Base-by-base conservation (phyloP, 92 coral and sea anemone genomes). In the Porites rus region DNA sequence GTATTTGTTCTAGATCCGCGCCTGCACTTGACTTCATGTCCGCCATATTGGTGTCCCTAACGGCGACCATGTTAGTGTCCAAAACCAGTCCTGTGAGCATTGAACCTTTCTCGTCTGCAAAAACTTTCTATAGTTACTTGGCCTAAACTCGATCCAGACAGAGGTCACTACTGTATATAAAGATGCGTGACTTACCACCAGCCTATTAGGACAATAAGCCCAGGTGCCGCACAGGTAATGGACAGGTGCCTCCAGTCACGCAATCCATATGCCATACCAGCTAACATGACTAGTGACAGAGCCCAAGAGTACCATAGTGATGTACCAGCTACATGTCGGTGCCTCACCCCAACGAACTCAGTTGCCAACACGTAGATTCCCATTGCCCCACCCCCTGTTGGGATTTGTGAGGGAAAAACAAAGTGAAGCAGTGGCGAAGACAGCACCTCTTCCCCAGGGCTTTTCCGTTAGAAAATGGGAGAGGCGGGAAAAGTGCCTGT, bases 251-350 rank as follows among this genome's bases (percentile, higher is more conserved):
- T 82, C 98, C 98, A 95, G 79, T 94, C 93, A 65, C 98, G 86
- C 14, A 93, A 82, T 0, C 82, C 81, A 69, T 91, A 95, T 14
- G 98, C 96, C 16, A 95, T 79, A 56, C 92, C 96, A 65, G 94
- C 91, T 31, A 95, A 86, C 17, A 92, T 76, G 84, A 95, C 76
- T 18, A 95, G 87, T 4, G 78, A 85, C 16, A 87, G 31, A 16
- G 93, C 81, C 92, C 96, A 93, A 0, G 98, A 83, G 70, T 91
- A 95, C 98, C 98, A 95, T 65, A 95, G 76, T 20, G 88, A 70
- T 5, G 94, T 95, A 64, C 94, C 95, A 18, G 96, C 90, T 46
- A 95, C 86, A 89, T 94, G 98, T 4, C 98, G 86, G 74, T 89
- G 92, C 13, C 84, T 88, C 17, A 93, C 92, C 7, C 98, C 98